Conservation (phyloP, 2,113 vertebrate species). For the Dicaeum eximium region DNA sequence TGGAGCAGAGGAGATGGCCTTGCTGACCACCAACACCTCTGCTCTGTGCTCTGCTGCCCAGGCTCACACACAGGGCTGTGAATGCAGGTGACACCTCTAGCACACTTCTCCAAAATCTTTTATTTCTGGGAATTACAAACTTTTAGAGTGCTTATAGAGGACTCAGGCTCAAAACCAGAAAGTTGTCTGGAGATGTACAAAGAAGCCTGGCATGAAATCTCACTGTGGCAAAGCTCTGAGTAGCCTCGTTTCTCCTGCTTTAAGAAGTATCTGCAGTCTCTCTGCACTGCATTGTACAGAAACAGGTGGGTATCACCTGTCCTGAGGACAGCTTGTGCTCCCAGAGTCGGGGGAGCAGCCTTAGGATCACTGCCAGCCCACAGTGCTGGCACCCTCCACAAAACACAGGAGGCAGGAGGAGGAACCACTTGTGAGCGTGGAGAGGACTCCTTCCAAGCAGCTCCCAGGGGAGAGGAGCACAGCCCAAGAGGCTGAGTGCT, state of each 20-base stretch:
- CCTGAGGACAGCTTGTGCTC: background rate
- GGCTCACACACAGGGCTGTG: background rate
- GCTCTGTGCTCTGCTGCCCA: background rate
- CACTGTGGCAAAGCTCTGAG: background rate
- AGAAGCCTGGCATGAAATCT: background rate
- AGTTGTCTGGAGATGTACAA: background rate
- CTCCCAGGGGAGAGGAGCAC: rapidly evolving
- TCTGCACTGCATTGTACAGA: background rate
- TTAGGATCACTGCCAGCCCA: background rate
- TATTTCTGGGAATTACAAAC: background rate
- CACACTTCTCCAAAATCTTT: background rate
- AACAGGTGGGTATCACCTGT: background rate
- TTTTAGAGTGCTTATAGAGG: background rate
- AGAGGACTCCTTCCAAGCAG: background rate
- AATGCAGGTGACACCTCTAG: rapidly evolving
- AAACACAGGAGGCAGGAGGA: background rate
- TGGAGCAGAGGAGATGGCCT: background rate
- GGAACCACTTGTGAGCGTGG: rapidly evolving
- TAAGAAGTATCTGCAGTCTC: background rate
- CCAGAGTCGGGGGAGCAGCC: background rate
- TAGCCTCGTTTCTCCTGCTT: background rate
- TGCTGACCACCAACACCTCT: rapidly evolving
- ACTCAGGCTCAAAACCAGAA: background rate
- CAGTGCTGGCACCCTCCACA: background rate
- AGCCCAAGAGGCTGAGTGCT: background rate